These are phyloP conservation scores for Grapholita molesta DNA, from an alignment of 1,140 invertebrate species.

Conservation along the genomic window DNA sequence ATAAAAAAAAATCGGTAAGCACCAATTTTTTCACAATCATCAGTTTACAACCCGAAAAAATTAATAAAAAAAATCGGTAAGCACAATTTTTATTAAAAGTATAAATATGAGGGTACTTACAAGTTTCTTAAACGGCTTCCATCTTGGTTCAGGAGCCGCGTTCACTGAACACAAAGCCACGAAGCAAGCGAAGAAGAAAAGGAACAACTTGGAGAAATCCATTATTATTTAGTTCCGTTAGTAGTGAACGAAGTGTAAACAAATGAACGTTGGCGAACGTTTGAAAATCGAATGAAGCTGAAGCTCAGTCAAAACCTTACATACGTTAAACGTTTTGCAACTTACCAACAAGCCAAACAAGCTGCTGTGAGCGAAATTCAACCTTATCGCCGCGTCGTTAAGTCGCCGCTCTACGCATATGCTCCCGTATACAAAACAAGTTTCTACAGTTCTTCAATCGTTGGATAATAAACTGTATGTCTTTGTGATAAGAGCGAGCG, in stretches of 20 bases:
- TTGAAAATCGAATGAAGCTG: neutral
- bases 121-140: conserved; percentile 29
- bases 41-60: too few species aligned
- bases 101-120: neutral
- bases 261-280: neutral
- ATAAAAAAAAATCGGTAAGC: too few species aligned
- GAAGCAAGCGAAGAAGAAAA: conserved; percentile 43
- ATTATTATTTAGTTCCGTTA: conserved; percentile 29
- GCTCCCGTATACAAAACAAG: neutral
- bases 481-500: neutral
- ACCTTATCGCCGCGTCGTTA: neutral
- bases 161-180: conserved; percentile 35
- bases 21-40: too few species aligned
- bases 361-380: neutral
- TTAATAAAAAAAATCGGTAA: too few species aligned
- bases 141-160: conserved; percentile 37
- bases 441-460: neutral
- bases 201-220: conserved; percentile 49
- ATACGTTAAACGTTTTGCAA: conserved; percentile 1
- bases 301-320: neutral
- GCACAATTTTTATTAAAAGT: neutral
- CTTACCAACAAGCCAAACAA: too few species aligned
- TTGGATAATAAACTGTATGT: neutral
- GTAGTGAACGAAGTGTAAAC: neutral
- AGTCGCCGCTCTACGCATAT: neutral